Percentiles rank a stretch among this genome's conserved stretches.
Conservation (phyloP, 2,113 vertebrate species). For the Anoura caudifer region DNA sequence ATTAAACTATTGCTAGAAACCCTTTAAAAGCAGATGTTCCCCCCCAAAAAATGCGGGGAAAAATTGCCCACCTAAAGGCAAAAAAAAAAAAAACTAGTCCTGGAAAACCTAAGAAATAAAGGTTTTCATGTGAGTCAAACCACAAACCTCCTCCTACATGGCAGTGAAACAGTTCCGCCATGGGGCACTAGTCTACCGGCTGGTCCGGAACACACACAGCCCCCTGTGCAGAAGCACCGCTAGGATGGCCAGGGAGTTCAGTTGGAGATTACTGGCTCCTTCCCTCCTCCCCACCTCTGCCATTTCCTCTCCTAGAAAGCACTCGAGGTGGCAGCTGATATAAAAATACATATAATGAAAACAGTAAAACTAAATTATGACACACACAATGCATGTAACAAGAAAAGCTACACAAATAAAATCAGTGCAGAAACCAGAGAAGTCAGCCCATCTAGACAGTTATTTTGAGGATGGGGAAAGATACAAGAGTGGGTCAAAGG, state of each 20-base stretch:
- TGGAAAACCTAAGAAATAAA: background rate
- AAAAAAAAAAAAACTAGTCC: background rate
- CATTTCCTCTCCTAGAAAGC: background rate
- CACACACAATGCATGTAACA: no score
- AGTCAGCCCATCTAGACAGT: background rate
- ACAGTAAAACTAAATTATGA: no score
- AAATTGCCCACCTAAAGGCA: background rate
- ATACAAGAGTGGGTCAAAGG: background rate
- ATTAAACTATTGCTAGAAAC: background rate
- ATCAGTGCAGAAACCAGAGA: background rate
- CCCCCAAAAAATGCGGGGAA: no score
- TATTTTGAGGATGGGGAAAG: background rate
- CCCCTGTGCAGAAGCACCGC: background rate
- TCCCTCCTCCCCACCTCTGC: background rate
- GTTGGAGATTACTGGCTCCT: background rate
- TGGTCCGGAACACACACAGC: no score
- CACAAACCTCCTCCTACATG: rapidly evolving
- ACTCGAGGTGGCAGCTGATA: background rate
- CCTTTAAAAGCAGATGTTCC: background rate
- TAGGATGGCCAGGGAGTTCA: background rate
- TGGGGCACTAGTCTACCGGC: background rate
- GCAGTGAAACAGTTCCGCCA: background rate
- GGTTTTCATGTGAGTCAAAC: background rate
- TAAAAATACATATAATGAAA: background rate
- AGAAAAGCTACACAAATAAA: background rate